Base-by-base conservation (phyloP, 2,113 vertebrate species). In the Microcebus lehilahytsara region DNA sequence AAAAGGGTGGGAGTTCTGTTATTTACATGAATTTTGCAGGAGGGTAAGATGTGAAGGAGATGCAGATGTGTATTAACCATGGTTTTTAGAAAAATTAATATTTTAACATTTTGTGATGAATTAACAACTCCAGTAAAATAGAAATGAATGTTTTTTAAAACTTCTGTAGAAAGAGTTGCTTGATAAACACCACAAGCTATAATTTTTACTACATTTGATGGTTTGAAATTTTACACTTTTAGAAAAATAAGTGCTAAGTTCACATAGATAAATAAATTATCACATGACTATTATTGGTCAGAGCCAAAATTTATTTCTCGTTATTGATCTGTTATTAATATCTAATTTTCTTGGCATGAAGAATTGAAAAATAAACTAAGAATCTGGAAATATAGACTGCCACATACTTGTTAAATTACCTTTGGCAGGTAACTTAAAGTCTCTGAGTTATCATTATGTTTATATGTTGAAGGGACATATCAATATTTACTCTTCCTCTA, bases 241-340 rank as follows among this genome's bases (percentile, higher is more conserved):
- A 46, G 71, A 37, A 85, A 87, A 85, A 75, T 27, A 88, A 74
- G 12, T 40, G 2, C 20, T 72, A 87, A 85, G 6, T n/a, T 94
- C n/a, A 80, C 22, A 72, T 4, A 25, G 51, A 95, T 30, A 91
- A 96, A 88, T 87, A 91, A 94, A 56, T 67, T 5, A 72, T 74
- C 62, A 71, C 34, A 40, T 75, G 94, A 97, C 53, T 71, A 75
- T 78, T 89, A 58, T 87, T 56, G 22, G 12, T 75, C 37, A 83
- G 42, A 95, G 66, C 30, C 91, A 97, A 96, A 93, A 84, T 46
- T 5, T 62, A 56, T 58, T 91, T 88, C 78, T 32, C 89, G 27
- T 79, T 94, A 86, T 51, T 58, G 34, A 23, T 74, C 19, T 93
- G 27, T 95, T 91, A 84, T 51, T 95, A 64, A 53, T 27, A 67